A percentile compares a stretch with the other conserved stretches of the same genome.
phyloP scores from a whole-genome alignment of 92 coral and sea anemone species.

The Umimayanthus chanpuru region DNA sequence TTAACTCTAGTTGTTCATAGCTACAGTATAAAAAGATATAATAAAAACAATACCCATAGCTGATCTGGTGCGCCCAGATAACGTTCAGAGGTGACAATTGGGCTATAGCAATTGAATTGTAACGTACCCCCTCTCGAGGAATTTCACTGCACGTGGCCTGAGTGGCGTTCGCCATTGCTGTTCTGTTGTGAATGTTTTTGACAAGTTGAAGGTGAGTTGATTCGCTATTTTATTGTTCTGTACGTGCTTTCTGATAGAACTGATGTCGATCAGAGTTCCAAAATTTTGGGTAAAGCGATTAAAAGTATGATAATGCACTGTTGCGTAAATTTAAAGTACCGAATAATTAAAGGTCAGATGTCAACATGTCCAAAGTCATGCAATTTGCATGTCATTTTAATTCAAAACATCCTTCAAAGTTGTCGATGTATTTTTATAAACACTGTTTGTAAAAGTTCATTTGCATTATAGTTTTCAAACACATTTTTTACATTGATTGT shows the following conservation, averaged over 20 bases:
- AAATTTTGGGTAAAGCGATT: not conserved
- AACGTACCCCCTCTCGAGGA: not conserved
- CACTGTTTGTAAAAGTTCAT: constrained; percentile 4
- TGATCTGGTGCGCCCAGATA: not conserved
- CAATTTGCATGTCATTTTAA: not conserved
- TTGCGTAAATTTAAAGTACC: constrained; percentile 3
- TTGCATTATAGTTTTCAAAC: not conserved
- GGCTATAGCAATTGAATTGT: constrained; percentile 4
- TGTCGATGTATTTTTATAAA: not conserved
- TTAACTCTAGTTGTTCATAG: not conserved
- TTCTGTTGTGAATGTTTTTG: not conserved
- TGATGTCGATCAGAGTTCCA: not conserved
- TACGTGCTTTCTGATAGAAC: constrained; percentile 1
- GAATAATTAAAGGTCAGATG: not conserved
- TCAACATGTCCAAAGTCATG: constrained; percentile 2
- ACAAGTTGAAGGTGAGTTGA: not conserved
- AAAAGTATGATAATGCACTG: not conserved
- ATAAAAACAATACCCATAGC: not conserved
- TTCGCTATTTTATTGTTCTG: not conserved
- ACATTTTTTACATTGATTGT: not conserved
- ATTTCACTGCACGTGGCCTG: constrained; percentile 11
- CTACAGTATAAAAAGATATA: constrained; percentile 7
- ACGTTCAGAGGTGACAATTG: not conserved
- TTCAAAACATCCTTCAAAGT: not conserved
- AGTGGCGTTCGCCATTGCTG: not conserved